Evolutionary conservation across 2,888 invertebrate genomes (phyloP).

Genomic region (Acleris emargana): DNA sequence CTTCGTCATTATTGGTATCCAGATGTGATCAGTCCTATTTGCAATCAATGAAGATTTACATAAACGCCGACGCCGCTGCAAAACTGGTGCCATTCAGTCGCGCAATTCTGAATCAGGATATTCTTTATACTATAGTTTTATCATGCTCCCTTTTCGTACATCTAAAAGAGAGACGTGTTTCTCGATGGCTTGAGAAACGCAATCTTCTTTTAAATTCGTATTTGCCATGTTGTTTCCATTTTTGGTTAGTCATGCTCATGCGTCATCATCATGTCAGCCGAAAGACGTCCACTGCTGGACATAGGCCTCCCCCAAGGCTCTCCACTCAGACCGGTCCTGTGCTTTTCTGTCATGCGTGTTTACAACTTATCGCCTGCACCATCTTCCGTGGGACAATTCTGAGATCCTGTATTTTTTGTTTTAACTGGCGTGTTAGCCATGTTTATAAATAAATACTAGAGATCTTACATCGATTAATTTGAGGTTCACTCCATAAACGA

Average conservation of each 20-base stretch:
- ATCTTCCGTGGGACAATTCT: conserved; percentile 19
- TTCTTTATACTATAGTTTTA: conserved; percentile 11
- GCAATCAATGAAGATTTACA: conserved; percentile 78
- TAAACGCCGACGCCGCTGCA: conserved; percentile 63
- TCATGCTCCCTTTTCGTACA: conserved; percentile 8
- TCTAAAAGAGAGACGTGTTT: conserved; percentile 11
- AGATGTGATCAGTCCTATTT: conserved; percentile 69
- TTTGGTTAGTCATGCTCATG: conserved; percentile 38
- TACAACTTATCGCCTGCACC: conserved; percentile 21
- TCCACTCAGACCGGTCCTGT: too few species aligned
- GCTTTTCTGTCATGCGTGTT: too few species aligned
- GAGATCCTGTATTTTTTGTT: conserved; percentile 11
- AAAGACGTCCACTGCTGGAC: too few species aligned
- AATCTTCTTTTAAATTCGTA: conserved; percentile 54
- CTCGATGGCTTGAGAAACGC: conserved; percentile 47
- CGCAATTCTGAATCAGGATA: conserved; percentile 17
- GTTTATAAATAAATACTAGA: conserved; percentile 56
- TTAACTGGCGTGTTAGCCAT: conserved; percentile 42
- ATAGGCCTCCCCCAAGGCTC: too few species aligned
- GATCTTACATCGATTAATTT: conserved; percentile 67
- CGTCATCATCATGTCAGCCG: too few species aligned
- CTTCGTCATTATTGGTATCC: conserved; percentile 55
- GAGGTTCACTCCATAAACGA: conserved; percentile 62
- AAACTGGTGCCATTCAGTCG: conserved; percentile 43
- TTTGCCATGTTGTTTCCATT: conserved; percentile 43